Evolutionary conservation across 2,797 vertebrate species (phyloP).

Genomic region (Myotis pilosus): DNA sequence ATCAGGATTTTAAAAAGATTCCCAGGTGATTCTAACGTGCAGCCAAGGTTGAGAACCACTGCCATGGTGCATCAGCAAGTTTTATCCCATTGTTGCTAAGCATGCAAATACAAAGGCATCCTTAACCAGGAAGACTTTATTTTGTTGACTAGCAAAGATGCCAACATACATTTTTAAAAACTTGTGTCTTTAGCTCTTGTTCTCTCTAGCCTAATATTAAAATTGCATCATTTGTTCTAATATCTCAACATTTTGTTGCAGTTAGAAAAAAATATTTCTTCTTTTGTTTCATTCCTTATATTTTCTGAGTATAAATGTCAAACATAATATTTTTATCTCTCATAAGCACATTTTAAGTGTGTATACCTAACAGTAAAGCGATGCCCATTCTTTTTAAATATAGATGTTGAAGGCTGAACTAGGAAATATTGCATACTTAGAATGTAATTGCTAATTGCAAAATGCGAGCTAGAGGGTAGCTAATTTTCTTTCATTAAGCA

Average conservation of each 20-base stretch:
- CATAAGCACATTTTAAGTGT: slow-evolving; percentile 12
- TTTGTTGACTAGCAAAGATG: slow-evolving; percentile 20
- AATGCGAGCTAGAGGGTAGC: neutral
- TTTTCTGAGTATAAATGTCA: neutral
- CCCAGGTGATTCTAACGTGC: no score
- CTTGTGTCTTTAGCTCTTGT: neutral
- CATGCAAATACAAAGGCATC: slow-evolving; percentile 51
- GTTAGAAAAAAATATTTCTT: neutral
- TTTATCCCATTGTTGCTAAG: slow-evolving; percentile 63
- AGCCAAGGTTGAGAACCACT: no score
- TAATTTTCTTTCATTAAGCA: neutral
- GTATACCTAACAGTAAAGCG: neutral
- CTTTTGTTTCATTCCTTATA: neutral
- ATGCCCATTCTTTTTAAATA: neutral
- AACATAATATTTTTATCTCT: neutral
- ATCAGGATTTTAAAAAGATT: no score
- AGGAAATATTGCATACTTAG: neutral
- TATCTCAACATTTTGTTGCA: neutral
- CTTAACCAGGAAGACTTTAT: neutral
- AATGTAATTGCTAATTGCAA: slow-evolving; percentile 6
- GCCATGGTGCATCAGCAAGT: slow-evolving; percentile 68
- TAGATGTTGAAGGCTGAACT: neutral
- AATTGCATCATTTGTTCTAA: neutral
- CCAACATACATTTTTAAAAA: neutral
- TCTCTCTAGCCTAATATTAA: neutral